These are phyloP conservation scores for Platyscapa corneri DNA, from an alignment of 1,140 invertebrate species.

Conservation along the genomic window DNA sequence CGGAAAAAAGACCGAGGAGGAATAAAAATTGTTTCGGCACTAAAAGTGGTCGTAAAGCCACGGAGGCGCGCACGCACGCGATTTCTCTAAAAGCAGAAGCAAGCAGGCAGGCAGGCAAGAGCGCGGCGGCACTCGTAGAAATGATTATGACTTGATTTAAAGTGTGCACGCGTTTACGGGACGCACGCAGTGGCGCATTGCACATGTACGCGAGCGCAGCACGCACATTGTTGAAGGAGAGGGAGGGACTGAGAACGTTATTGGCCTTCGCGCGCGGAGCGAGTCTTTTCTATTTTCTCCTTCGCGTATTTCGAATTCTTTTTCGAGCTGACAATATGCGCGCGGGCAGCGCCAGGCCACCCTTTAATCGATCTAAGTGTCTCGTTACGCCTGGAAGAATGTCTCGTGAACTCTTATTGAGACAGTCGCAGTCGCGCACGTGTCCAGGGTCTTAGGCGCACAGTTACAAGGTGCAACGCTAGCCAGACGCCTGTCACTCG, in stretches of 20 bases:
- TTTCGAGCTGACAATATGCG: not conserved
- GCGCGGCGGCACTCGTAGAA: not conserved
- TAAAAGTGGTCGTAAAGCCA: not conserved
- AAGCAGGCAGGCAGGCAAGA: too few relatives aligned
- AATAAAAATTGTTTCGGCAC: not conserved
- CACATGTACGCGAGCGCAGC: too few relatives aligned
- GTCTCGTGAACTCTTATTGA: not conserved
- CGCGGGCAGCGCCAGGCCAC: not conserved
- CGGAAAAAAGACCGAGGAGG: not conserved
- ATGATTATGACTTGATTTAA: not conserved
- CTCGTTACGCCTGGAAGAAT: constrained; percentile 45
- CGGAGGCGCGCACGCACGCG: not conserved
- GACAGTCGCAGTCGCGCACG: constrained; percentile 1
- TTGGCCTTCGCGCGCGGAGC: constrained; percentile 17
- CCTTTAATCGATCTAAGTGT: constrained; percentile 47
- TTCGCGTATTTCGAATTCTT: constrained; percentile 45
- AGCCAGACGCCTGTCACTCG: not conserved
- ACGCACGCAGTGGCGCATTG: not conserved
- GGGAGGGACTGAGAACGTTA: not conserved
- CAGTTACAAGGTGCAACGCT: constrained; percentile 20
- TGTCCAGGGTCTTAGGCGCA: not conserved
- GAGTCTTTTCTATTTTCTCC: constrained; percentile 32
- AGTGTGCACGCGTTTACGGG: not conserved
- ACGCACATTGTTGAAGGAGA: not conserved
- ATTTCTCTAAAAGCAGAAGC: not conserved